These are phyloP conservation scores for Conchocele bisecta DNA, from an alignment of 2,888 invertebrate species.

Conservation along the genomic window DNA sequence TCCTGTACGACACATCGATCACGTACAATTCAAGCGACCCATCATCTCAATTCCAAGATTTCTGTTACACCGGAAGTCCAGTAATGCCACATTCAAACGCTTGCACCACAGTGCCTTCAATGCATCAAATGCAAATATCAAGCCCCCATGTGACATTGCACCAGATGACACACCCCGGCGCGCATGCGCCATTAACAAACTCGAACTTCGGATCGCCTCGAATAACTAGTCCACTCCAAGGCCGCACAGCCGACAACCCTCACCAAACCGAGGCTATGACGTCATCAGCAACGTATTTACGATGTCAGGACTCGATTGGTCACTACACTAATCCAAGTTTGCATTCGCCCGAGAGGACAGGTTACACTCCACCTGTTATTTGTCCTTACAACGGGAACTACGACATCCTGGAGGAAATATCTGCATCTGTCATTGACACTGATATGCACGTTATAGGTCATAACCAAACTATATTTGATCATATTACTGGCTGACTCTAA, in stretches of 20 bases:
- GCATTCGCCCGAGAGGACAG: too few species aligned
- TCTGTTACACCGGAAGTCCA: conserved; percentile 9
- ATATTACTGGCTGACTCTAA: conserved; percentile 35
- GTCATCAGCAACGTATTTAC: too few species aligned
- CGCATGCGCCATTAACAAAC: conserved; percentile 44
- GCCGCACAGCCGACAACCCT: conserved; percentile 58
- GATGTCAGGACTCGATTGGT: too few species aligned
- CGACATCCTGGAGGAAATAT: conserved; percentile 34
- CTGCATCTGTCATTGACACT: conserved; percentile 31
- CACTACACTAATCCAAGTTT: too few species aligned
- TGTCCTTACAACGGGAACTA: conserved; percentile 29
- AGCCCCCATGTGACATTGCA: not conserved
- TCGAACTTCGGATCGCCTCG: conserved; percentile 47
- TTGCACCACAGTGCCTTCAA: conserved; percentile 47
- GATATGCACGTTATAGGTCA: conserved; percentile 34
- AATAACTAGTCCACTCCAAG: conserved; percentile 63
- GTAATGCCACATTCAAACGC: conserved; percentile 31
- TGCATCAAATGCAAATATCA: conserved; percentile 38
- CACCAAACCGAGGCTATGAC: conserved; percentile 64
- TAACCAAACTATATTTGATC: conserved; percentile 42
- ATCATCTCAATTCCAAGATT: conserved; percentile 17
- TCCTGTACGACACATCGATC: conserved; percentile 60
- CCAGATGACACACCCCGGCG: conserved; percentile 16
- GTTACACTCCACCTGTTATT: too few species aligned
- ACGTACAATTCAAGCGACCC: conserved; percentile 42